Percentiles rank a stretch among this genome's conserved stretches.
phyloP scores from a whole-genome alignment of 30 jellyfish, hydroid and myxozoan species.

The Catostylus mosaicus region DNA sequence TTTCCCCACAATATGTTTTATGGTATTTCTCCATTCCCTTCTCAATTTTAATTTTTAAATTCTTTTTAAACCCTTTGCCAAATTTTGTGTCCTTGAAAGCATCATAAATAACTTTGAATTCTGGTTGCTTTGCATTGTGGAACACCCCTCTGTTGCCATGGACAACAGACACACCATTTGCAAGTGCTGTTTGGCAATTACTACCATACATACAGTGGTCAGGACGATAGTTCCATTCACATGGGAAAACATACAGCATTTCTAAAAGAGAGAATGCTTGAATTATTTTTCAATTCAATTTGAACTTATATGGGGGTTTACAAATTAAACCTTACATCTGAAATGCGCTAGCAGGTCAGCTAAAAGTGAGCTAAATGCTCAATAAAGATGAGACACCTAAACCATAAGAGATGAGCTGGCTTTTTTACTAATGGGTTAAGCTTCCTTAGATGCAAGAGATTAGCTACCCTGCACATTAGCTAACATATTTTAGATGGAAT shows the following conservation, averaged over 20 bases:
- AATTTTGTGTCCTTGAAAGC: constrained; percentile 52
- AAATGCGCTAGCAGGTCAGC: no score
- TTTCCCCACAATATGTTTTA: constrained; percentile 74
- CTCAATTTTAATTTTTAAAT: constrained; percentile 24
- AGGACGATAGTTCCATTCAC: constrained; percentile 95
- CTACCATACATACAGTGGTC: constrained; percentile 92
- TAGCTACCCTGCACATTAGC: no score
- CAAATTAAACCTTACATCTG: no score
- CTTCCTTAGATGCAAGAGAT: no score
- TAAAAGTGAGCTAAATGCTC: no score
- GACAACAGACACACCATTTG: constrained; percentile 73
- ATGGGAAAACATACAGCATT: constrained; percentile 63
- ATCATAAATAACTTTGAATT: constrained; percentile 69
- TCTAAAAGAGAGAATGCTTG: constrained; percentile 45
- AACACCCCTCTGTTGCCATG: constrained; percentile 90
- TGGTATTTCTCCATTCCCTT: constrained; percentile 41
- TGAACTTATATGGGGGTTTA: no score
- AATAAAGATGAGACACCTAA: no score
- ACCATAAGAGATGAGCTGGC: no score
- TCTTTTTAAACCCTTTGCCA: constrained; percentile 16
- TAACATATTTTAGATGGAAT: no score
- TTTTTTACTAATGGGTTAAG: no score
- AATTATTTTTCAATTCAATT: no score
- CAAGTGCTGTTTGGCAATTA: constrained; percentile 69
- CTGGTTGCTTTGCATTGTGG: constrained; percentile 80